Percentiles rank a stretch among this genome's conserved stretches.
Evolutionary conservation across 2,888 invertebrate genomes (phyloP).

Genomic region (Chrysolina haemoptera): DNA sequence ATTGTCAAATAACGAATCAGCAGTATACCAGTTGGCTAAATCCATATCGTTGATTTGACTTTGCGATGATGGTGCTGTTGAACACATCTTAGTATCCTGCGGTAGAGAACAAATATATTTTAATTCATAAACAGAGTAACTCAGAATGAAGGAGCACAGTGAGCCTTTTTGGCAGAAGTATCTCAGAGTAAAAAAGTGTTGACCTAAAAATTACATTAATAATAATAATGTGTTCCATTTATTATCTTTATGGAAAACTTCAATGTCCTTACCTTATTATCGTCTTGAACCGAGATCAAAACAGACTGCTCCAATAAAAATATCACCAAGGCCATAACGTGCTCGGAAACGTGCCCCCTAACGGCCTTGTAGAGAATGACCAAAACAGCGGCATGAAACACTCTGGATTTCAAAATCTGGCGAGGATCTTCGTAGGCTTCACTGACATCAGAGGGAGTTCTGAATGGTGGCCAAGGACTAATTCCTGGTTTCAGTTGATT

Average conservation of each 20-base stretch:
- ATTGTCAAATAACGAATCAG: constrained; percentile 83
- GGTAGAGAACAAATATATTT: constrained; percentile 30
- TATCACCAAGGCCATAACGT: constrained; percentile 88
- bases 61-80: constrained; percentile 58
- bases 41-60: constrained; percentile 72
- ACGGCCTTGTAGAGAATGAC: constrained; percentile 89
- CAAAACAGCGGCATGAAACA: constrained; percentile 83
- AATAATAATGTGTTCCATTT: no score
- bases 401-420: constrained; percentile 74
- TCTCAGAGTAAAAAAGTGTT: no score
- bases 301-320: constrained; percentile 91
- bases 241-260: not conserved
- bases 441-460: constrained; percentile 78
- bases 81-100: constrained; percentile 70
- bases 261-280: constrained; percentile 65
- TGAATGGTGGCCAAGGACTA: constrained; percentile 84
- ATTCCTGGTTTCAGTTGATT: constrained; percentile 65
- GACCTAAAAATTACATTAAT: no score
- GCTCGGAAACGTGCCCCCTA: constrained; percentile 85
- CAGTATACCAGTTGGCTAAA: constrained; percentile 78
- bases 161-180: no score
- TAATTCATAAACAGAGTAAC: no score
- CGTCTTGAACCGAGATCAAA: constrained; percentile 67
- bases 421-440: constrained; percentile 80
- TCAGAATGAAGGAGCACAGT: no score